Evolutionary conservation across 2,113 vertebrate species (phyloP), one percentile per base, ranked within the genome.

Genomic region (Parus major): DNA sequence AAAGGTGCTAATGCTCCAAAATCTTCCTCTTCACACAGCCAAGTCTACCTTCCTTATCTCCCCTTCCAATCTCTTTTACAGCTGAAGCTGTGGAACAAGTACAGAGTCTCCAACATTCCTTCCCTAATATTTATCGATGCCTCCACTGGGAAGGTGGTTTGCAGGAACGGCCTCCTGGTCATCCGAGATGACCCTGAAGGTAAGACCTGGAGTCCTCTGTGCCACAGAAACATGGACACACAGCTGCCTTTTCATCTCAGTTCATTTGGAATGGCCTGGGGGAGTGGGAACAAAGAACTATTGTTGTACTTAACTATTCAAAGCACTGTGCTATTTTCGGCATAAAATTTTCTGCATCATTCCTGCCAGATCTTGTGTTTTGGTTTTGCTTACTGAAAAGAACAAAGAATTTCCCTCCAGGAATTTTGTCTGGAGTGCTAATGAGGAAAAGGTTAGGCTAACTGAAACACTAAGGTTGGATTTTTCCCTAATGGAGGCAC

Each of bases 41-140:
- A 78, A 46, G 31, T 53, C 86, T 31, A 71, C 46, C 42, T 35
- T 52, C 33, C 35, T 86, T 39, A n/a, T 92, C 53, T 73, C 52
- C 66, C 69, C 46, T 76, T 56, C 18, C 36, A 6, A 84, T 94
- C 82, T 92, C 73, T 91, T 85, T 97, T 97, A 1, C 96, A 99
- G 99, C 98, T 99, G 97, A 99, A 99, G 97, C 98, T 99, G 90
- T 99, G 99, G 99, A 99, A 99, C 98, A 99, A 99, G 96, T 99
- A 99, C 96, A 99, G 99, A 95, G 99, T 99, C 88, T 99, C 99
- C 97, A 99, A 99, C 97, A 99, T 99, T 97, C 99, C 99, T 49
- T 99, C 99, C 18, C 98, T 99, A 96, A 99, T 99, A 98, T 99
- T 99, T 98, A 98, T 99, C 92, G 99, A 99, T 17, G 98, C 98